These are phyloP conservation scores for Helicolenus hilgendorfi DNA, from an alignment of 2,797 vertebrate genomes.

Conservation along the genomic window DNA sequence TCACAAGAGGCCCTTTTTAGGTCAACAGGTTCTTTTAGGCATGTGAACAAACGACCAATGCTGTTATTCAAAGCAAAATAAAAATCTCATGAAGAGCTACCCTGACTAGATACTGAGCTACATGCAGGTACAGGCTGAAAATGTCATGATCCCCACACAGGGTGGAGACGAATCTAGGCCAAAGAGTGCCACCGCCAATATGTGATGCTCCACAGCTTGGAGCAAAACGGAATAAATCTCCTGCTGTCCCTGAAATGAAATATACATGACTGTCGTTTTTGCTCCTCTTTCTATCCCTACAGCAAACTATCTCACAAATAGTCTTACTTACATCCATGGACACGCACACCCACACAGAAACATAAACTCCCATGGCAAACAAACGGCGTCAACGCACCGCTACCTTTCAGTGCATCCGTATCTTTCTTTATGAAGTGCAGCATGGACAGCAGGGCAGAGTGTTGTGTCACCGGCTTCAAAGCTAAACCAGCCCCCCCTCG, in stretches of 20 bases:
- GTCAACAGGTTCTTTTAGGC: not conserved
- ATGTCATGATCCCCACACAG: constrained; percentile 26
- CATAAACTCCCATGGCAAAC: constrained; percentile 47
- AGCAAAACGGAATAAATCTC: constrained; percentile 69
- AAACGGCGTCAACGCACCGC: constrained; percentile 38
- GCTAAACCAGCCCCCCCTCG: constrained; percentile 41
- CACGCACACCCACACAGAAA: constrained; percentile 39
- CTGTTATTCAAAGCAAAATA: not conserved
- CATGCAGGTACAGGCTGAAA: not conserved
- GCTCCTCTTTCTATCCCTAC: constrained; percentile 52
- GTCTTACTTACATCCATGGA: constrained; percentile 37
- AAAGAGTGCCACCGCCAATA: constrained; percentile 45
- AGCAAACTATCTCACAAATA: constrained; percentile 37
- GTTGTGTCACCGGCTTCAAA: constrained; percentile 72
- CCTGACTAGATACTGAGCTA: not conserved
- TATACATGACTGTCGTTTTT: constrained; percentile 70
- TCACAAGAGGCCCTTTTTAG: not conserved
- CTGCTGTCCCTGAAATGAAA: constrained; percentile 70
- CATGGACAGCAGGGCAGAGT: constrained; percentile 5
- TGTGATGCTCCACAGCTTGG: constrained; percentile 47
- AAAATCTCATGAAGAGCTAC: not conserved
- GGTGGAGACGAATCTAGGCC: constrained; percentile 58
- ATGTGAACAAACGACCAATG: not conserved
- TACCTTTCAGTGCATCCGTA: constrained; percentile 35
- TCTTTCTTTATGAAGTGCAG: constrained; percentile 45